Conservation (phyloP, 2,888 invertebrate genomes). For the Lepidocyrtinus sp. region DNA sequence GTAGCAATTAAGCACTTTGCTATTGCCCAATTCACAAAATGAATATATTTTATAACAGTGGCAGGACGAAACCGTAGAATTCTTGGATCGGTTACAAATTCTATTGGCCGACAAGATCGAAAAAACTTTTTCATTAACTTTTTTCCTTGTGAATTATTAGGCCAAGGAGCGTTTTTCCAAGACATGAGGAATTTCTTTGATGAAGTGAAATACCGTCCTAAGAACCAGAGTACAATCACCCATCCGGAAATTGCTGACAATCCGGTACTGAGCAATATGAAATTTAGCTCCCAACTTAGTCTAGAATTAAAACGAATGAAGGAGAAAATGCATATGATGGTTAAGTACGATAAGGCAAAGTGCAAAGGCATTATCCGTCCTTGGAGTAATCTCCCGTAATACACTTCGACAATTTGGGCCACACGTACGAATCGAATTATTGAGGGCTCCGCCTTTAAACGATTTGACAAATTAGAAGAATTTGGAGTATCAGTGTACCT, state of each 20-base stretch:
- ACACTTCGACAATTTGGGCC: constrained; percentile 11
- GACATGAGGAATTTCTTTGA: constrained; percentile 3
- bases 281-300: constrained; percentile 29
- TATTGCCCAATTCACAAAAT: constrained; percentile 37
- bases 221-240: constrained; percentile 30
- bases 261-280: constrained; percentile 14
- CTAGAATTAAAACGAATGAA: background rate
- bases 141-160: constrained; percentile 2
- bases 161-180: constrained; percentile 15
- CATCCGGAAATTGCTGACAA: constrained; percentile 16
- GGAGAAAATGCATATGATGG: constrained; percentile 7
- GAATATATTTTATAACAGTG: constrained; percentile 29
- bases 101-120: constrained; percentile 40
- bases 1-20: background rate
- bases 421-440: constrained; percentile 13
- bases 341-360: constrained; percentile 32
- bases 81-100: constrained; percentile 14
- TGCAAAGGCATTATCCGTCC: constrained; percentile 34
- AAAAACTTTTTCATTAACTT: constrained; percentile 28
- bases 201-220: constrained; percentile 28
- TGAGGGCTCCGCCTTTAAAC: background rate
- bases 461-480: background rate
- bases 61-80: constrained; percentile 24
- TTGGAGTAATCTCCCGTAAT: constrained; percentile 20
- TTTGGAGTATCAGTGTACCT: too few relatives aligned